Base-by-base conservation (phyloP, 2,797 vertebrate genomes). In the Chaunax sp. region DNA sequence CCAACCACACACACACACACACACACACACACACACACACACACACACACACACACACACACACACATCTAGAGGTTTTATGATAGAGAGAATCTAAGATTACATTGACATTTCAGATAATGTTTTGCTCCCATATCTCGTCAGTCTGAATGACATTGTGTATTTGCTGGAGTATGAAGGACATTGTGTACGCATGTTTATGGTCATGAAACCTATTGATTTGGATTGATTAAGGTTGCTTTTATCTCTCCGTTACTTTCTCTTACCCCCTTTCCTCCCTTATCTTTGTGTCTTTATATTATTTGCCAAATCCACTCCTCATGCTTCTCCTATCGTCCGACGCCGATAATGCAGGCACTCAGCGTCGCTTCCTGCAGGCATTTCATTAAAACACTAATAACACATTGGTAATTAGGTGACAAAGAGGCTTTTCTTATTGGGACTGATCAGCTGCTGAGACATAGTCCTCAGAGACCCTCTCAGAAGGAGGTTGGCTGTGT, bases 351-450 rank as follows among this genome's bases (percentile, higher is more conserved):
- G 71, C 70, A 84, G 78, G 63, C 84, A 83, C 85, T 91, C 83
- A 80, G 75, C 71, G 43, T 79, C 69, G 85, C 89, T 89, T 92
- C 92, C 92, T 93, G 91, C 91, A 83, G 92, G 93, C 92, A 78
- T 91, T 93, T 93, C 89, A 94, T 94, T 92, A 93, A 90, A 86
- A 83, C 84, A 87, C 92, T 92, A 93, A 92, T 92, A 92, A 93
- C 90, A 92, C 88, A 88, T 89, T 93, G 87, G 90, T 93, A 93
- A 93, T 94, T 93, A 91, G 89, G 87, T 88, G 89, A 93, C 90
- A 90, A 89, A 88, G 78, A 87, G 76, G 78, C 76, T 87, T 86
- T 84, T 92, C 89, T 89, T 90, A 90, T 90, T 91, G 90, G n/a
- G 79, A 82, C 87, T 87, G 92, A 92, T 93, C 91, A 90, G 90